Percentiles rank a stretch among this genome's conserved stretches.
Evolutionary conservation across 2,113 vertebrate species (phyloP).

Genomic region (Campylomormyrus tamandua): DNA sequence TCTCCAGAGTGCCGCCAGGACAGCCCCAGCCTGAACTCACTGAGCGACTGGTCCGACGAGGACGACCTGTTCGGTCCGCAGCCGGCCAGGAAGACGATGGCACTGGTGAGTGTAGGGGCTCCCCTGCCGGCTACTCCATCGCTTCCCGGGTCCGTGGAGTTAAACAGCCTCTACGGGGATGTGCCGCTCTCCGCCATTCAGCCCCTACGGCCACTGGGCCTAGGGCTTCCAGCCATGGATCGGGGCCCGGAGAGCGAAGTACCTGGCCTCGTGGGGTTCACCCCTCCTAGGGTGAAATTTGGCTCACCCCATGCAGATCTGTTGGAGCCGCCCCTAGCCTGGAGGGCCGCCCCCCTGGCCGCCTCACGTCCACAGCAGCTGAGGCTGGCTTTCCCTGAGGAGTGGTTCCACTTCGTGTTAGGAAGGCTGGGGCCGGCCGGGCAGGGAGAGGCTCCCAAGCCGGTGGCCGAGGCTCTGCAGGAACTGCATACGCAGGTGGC

Average conservation of each 20-base stretch:
- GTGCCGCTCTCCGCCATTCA: slow-evolving; percentile 61
- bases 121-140: slow-evolving; percentile 55
- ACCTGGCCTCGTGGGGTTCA: slow-evolving; percentile 59
- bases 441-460: slow-evolving; percentile 64
- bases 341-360: slow-evolving; percentile 70
- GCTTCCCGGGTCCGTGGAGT: slow-evolving; percentile 85
- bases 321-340: slow-evolving; percentile 74
- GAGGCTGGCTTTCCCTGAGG: slow-evolving; percentile 76
- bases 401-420: slow-evolving; percentile 85
- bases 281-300: slow-evolving; percentile 60
- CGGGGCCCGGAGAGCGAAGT: slow-evolving; percentile 58
- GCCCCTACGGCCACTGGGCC: slow-evolving; percentile 60
- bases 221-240: slow-evolving; percentile 59
- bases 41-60: slow-evolving; percentile 85
- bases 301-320: slow-evolving; percentile 74
- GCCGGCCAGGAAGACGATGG: slow-evolving; percentile 57
- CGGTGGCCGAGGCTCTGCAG: slow-evolving; percentile 68
- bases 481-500: slow-evolving; percentile 75
- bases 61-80: slow-evolving; percentile 80
- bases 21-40: slow-evolving; percentile 67
- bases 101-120: slow-evolving; percentile 57
- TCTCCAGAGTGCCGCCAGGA: slow-evolving; percentile 53
- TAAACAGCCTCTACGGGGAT: slow-evolving; percentile 58
- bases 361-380: slow-evolving; percentile 68
- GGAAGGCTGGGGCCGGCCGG: slow-evolving; percentile 68